Conservation (phyloP, 2,113 vertebrate genomes). For the Syrrhaptes paradoxus region DNA sequence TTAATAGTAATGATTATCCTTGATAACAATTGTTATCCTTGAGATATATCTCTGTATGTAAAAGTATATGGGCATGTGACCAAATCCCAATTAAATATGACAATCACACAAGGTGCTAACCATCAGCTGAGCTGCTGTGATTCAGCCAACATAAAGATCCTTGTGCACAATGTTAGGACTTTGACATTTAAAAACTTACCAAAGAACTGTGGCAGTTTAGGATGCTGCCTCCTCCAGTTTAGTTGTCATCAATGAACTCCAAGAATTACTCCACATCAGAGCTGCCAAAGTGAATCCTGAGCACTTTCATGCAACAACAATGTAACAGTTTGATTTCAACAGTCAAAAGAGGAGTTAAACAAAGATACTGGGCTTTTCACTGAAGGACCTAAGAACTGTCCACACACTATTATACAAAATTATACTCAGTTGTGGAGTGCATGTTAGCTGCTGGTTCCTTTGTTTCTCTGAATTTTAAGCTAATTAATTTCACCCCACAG, state of each 20-base stretch:
- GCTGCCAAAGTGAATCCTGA: not conserved
- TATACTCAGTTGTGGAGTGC: fast-evolving
- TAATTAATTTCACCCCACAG: not conserved
- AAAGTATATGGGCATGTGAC: fast-evolving
- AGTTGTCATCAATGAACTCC: not conserved
- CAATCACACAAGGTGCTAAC: not conserved
- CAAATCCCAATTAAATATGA: not conserved
- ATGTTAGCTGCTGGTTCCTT: not conserved
- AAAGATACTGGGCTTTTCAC: not conserved
- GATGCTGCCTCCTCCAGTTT: not conserved
- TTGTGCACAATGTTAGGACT: not conserved
- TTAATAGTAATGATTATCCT: not conserved
- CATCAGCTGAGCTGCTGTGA: not conserved
- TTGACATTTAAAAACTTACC: not conserved
- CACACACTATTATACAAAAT: not conserved
- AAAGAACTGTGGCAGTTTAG: not conserved
- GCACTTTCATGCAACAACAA: fast-evolving
- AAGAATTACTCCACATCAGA: not conserved
- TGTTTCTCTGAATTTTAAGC: not conserved
- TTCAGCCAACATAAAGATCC: not conserved
- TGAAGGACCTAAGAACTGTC: not conserved
- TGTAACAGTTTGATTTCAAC: not conserved
- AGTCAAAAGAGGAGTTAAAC: not conserved
- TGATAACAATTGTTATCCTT: not conserved
- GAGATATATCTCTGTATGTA: not conserved